Percentiles rank a stretch among this genome's conserved stretches.
phyloP scores from a whole-genome alignment of 2,888 invertebrate genomes.

The Ceramica pisi region DNA sequence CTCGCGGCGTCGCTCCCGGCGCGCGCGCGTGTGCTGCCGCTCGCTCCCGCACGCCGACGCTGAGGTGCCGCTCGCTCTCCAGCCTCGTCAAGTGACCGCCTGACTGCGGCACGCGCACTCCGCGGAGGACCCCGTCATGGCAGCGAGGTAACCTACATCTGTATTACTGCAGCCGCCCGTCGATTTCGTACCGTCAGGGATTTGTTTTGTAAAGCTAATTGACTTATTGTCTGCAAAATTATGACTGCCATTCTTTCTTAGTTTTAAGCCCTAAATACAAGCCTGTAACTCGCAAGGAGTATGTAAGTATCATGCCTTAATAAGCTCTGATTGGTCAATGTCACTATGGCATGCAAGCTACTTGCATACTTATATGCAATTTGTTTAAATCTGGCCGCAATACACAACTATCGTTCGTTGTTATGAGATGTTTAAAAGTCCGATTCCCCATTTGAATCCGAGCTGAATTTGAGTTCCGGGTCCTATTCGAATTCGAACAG shows the following conservation, averaged over 20 bases:
- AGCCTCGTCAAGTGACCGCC: conserved; percentile 90
- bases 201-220: conserved; percentile 11
- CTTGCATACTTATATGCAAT: too few relatives aligned
- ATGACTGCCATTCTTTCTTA: background rate
- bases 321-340: too few relatives aligned
- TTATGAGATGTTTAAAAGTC: background rate
- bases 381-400: too few relatives aligned
- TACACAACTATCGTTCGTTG: too few relatives aligned
- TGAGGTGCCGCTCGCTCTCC: conserved; percentile 90
- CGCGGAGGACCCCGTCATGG: conserved; percentile 35
- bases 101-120: conserved; percentile 74
- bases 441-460: background rate
- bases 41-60: conserved; percentile 87
- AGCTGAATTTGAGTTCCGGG: background rate
- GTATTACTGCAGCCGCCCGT: background rate
- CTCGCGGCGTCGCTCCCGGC: conserved; percentile 89
- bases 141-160: conserved; percentile 45
- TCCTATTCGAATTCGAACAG: background rate
- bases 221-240: background rate
- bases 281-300: too few relatives aligned
- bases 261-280: too few relatives aligned
- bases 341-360: too few relatives aligned
- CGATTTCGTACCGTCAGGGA: background rate
- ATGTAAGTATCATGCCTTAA: too few relatives aligned
- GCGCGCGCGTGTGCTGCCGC: conserved; percentile 88